Conservation (phyloP, 1,140 invertebrate species). For the Choristoneura fumiferana region DNA sequence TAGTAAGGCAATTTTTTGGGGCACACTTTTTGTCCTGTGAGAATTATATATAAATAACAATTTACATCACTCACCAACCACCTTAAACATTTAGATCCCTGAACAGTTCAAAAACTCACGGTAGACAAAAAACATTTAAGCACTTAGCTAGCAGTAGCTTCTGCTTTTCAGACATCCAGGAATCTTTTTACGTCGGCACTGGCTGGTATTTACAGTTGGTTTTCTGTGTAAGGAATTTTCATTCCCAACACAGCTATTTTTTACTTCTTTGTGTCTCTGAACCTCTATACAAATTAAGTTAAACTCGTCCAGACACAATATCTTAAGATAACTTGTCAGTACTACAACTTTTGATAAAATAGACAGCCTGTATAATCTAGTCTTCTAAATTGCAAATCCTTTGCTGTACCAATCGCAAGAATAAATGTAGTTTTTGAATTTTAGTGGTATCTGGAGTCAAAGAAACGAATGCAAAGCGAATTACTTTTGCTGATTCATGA, state of each 20-base stretch:
- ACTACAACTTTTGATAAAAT: too few species aligned
- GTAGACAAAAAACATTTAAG: conserved; percentile 15
- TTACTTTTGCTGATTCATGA: conserved; percentile 45
- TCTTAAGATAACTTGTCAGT: too few species aligned
- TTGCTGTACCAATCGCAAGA: conserved; percentile 3
- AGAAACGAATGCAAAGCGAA: conserved; percentile 29
- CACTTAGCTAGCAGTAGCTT: not conserved
- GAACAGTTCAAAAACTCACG: not conserved
- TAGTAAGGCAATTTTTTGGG: conserved; percentile 34
- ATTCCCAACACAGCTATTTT: not conserved
- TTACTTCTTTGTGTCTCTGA: conserved; percentile 1
- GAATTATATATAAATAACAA: conserved; percentile 1
- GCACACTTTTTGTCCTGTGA: conserved; percentile 20
- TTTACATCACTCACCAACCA: too few species aligned
- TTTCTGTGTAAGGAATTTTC: conserved; percentile 10
- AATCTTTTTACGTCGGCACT: conserved; percentile 14
- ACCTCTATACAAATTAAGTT: conserved; percentile 2
- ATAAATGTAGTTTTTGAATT: conserved; percentile 8
- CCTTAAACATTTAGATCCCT: not conserved
- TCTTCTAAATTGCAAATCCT: conserved; percentile 1
- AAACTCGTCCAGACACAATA: not conserved
- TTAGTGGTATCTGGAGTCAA: conserved; percentile 24
- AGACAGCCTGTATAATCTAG: too few species aligned
- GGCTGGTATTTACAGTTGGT: conserved; percentile 11
- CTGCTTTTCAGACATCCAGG: conserved; percentile 11